Percentiles rank a stretch among this genome's conserved stretches.
These are phyloP conservation scores for Ochotona princeps DNA, from an alignment of 2,113 vertebrate genomes.

Conservation along the genomic window DNA sequence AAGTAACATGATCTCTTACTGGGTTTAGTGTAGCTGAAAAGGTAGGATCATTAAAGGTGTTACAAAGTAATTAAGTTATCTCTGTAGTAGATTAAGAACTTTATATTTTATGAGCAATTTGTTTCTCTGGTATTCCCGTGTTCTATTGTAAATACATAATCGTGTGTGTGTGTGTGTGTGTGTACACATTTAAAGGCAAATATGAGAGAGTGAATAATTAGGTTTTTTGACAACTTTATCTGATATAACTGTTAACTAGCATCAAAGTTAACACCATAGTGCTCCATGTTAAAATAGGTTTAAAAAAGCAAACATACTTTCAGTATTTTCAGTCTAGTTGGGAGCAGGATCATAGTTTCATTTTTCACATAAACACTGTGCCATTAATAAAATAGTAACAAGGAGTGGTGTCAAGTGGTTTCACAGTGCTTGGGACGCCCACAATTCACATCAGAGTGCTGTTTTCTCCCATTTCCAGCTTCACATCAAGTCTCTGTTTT, in stretches of 20 bases:
- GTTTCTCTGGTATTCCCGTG: background rate
- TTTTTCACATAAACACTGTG: constrained; percentile 8
- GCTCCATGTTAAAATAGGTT: background rate
- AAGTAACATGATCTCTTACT: background rate
- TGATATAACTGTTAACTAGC: background rate
- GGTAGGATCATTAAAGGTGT: background rate
- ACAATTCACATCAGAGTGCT: no score
- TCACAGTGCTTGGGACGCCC: no score
- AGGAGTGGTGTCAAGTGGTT: background rate
- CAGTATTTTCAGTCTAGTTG: background rate
- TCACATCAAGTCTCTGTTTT: no score
- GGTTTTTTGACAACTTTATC: background rate
- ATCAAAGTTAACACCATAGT: background rate
- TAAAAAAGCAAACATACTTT: background rate
- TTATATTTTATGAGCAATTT: background rate
- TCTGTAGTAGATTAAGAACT: background rate
- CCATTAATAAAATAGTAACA: background rate
- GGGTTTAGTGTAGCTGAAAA: background rate
- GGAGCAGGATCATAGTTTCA: background rate
- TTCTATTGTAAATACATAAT: background rate
- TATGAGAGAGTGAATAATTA: background rate
- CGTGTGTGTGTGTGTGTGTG: background rate
- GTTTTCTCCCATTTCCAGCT: no score
- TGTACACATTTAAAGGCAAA: background rate
- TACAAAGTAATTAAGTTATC: background rate